Evolutionary conservation across 2,797 vertebrate genomes (phyloP), one percentile per base, ranked within the genome.

Genomic region (Halcyon smyrnensis): DNA sequence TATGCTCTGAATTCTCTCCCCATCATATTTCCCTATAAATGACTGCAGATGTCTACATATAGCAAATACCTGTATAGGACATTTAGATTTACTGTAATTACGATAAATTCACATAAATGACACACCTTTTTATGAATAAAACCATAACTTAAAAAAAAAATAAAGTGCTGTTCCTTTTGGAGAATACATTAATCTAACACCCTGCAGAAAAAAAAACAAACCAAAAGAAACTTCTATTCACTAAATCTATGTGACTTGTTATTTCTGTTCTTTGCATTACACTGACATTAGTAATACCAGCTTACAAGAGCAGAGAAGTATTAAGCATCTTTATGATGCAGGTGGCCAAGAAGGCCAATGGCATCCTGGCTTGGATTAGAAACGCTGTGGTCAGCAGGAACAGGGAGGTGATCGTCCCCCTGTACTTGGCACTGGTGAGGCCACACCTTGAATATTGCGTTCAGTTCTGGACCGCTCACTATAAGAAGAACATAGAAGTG

Each of bases 71-170:
- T 18, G 14, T n/a, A 14, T 16, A 56, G 68, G 12, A 48, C 10
- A 54, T 6, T 59, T 18, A 63, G 36, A 73, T 87, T 62, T 39
- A 37, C 15, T 62, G 28, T 3, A 83, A 8, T 15, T 37, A n/a
- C 1, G 5, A 46, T 11, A 20, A 46, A 34, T 57, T 62, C 78
- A 36, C 24, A 68, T 18, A 68, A 77, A 46, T 6, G 0, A 32
- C 1, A 5, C 17, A 59, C 19, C 9, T 68, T 64, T 69, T 56
- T 9, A 45, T 24, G 18, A 91, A 60, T 15, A 80, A 84, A 79
- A 18, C 0, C 0, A 0, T 11, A 46, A 16, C 2, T 46, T 80
- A 18, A 8, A 1, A 17, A 41, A 62, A 18, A 4, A 46, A 23
- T 46, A 34, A 32, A 86, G 37, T 39, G 39, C 46, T 51, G 5